These are phyloP conservation scores for Picus viridis DNA, from an alignment of 2,797 vertebrate genomes.

Conservation along the genomic window DNA sequence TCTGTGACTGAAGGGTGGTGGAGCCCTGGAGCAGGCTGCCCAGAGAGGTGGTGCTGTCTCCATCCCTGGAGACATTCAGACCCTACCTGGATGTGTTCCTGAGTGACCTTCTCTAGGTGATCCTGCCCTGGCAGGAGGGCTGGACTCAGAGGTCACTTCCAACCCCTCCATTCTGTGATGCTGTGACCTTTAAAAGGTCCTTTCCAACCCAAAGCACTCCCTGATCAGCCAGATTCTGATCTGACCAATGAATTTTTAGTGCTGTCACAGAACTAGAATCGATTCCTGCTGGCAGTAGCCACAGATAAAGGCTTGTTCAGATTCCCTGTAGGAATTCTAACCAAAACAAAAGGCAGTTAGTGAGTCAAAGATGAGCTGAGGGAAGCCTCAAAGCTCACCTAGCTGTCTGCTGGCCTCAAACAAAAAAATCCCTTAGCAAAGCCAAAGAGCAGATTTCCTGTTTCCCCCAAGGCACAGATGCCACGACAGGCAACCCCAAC, in stretches of 20 bases:
- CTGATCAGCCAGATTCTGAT: background rate
- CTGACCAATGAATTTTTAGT: background rate
- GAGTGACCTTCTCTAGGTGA: too few species aligned
- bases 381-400: background rate
- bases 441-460: too few species aligned
- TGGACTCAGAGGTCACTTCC: too few species aligned
- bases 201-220: too few species aligned
- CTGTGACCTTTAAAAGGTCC: too few species aligned
- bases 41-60: too few species aligned
- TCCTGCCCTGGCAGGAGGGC: too few species aligned
- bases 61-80: too few species aligned
- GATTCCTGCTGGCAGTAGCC: background rate
- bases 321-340: background rate
- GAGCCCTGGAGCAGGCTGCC: too few species aligned
- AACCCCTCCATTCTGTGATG: too few species aligned
- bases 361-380: background rate
- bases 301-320: background rate
- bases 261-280: background rate
- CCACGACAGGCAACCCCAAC: accelerated
- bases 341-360: background rate
- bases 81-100: too few species aligned
- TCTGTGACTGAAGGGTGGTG: too few species aligned
- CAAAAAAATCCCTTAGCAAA: background rate
- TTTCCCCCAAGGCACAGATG: background rate
- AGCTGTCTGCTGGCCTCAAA: accelerated